Percentiles rank a stretch among this genome's conserved stretches.
These are phyloP conservation scores for Calcarius lapponicus DNA, from an alignment of 2,797 vertebrate species.

Conservation along the genomic window DNA sequence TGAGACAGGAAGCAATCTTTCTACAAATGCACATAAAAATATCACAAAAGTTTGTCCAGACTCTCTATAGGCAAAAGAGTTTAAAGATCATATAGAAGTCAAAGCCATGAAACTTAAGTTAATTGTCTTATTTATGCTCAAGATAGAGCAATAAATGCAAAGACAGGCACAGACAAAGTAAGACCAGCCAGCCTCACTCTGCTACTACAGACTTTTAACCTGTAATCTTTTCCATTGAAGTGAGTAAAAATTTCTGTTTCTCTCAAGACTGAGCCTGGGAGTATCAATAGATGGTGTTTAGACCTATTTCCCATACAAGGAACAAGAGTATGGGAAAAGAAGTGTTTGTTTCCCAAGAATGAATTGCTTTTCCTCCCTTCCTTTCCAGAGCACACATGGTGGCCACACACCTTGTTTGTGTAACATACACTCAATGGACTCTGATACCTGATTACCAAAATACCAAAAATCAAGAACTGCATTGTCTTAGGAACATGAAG, in stretches of 20 bases:
- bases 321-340: not conserved
- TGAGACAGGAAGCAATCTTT: not conserved
- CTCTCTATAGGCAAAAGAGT: not conserved
- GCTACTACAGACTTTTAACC: not conserved
- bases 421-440: not conserved
- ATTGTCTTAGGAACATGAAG: not conserved
- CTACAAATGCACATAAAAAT: not conserved
- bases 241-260: not conserved
- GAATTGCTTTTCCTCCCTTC: not conserved
- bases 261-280: not conserved
- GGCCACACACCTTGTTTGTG: not conserved
- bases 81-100: conserved; percentile 4
- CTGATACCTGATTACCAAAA: not conserved
- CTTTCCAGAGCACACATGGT: not conserved
- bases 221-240: not conserved
- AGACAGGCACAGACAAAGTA: not conserved
- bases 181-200: not conserved
- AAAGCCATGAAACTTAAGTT: not conserved
- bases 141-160: not conserved
- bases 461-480: not conserved
- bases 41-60: not conserved
- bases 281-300: not conserved
- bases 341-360: not conserved
- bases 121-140: not conserved
- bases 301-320: not conserved